Percentiles rank a stretch among this genome's conserved stretches.
Evolutionary conservation across 2,888 invertebrate genomes (phyloP).

Genomic region (Limnephilus auricula): DNA sequence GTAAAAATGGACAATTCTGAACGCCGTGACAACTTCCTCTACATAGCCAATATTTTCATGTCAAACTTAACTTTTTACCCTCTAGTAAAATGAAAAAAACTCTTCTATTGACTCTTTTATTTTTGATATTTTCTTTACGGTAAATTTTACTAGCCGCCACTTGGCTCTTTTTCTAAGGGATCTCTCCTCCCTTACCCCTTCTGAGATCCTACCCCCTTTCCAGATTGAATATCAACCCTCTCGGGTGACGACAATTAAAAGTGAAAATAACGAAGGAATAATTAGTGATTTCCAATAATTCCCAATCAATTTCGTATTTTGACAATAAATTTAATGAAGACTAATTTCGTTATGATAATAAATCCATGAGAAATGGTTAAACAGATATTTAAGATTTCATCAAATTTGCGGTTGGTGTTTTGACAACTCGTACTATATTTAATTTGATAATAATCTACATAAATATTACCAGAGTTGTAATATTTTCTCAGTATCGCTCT

Average conservation of each 20-base stretch:
- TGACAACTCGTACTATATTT: background rate
- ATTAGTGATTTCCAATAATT: background rate
- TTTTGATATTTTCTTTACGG: background rate
- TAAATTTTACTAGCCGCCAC: background rate
- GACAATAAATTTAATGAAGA: background rate
- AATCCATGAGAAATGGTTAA: background rate
- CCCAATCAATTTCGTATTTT: background rate
- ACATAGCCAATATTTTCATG: too few relatives aligned
- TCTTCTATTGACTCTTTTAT: too few relatives aligned
- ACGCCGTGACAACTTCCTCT: too few relatives aligned
- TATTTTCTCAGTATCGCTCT: too few relatives aligned
- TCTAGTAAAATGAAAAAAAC: too few relatives aligned
- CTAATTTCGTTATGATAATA: background rate
- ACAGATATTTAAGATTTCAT: background rate
- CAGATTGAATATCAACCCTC: background rate
- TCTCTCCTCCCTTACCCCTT: background rate
- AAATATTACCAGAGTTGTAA: too few relatives aligned
- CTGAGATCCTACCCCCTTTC: background rate
- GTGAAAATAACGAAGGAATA: constrained; percentile 6
- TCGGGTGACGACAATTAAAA: constrained; percentile 14
- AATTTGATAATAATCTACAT: background rate
- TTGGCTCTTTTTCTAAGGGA: background rate
- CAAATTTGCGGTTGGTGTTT: background rate
- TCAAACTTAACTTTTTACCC: too few relatives aligned
- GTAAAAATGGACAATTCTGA: too few relatives aligned